phyloP scores from a whole-genome alignment of 2,888 invertebrate genomes.

The Beris chalybata region DNA sequence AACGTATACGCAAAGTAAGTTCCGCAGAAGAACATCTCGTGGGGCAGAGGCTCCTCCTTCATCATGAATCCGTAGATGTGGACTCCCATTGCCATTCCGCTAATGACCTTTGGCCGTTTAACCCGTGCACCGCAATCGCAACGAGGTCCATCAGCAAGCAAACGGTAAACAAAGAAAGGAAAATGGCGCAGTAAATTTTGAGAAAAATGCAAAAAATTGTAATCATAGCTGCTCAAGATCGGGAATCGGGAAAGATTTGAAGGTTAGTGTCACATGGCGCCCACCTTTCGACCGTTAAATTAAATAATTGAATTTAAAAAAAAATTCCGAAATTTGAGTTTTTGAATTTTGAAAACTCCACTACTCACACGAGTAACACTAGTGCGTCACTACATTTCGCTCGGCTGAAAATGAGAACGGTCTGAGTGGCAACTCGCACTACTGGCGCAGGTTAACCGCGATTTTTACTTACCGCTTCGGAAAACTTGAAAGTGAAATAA shows the following conservation, averaged over 20 bases:
- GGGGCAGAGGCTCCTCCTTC: conserved; percentile 42
- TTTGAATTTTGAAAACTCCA: neutral
- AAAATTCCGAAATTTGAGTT: neutral
- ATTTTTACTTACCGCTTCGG: conserved; percentile 25
- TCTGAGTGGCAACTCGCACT: neutral
- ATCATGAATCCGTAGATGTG: conserved; percentile 45
- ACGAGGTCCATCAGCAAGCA: conserved; percentile 23
- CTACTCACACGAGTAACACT: too few relatives aligned
- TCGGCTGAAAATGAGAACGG: conserved; percentile 13
- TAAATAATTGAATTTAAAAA: neutral
- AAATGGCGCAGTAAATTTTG: conserved; percentile 31
- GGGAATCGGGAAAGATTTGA: too few relatives aligned
- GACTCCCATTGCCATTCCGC: conserved; percentile 43
- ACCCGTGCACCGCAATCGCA: neutral
- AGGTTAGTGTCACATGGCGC: too few relatives aligned
- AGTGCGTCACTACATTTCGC: neutral
- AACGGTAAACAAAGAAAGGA: conserved; percentile 21
- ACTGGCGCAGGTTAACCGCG: neutral
- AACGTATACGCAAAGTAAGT: conserved; percentile 45
- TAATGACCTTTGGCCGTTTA: conserved; percentile 36
- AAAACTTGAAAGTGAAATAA: conserved; percentile 44
- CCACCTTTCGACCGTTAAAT: conserved; percentile 2
- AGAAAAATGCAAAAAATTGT: conserved; percentile 13
- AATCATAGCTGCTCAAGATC: neutral
- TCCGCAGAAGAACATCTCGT: conserved; percentile 46